A percentile compares a stretch with the other conserved stretches of the same genome.
Conservation (phyloP, 2,888 invertebrate species). For the Agapostemon virescens region DNA sequence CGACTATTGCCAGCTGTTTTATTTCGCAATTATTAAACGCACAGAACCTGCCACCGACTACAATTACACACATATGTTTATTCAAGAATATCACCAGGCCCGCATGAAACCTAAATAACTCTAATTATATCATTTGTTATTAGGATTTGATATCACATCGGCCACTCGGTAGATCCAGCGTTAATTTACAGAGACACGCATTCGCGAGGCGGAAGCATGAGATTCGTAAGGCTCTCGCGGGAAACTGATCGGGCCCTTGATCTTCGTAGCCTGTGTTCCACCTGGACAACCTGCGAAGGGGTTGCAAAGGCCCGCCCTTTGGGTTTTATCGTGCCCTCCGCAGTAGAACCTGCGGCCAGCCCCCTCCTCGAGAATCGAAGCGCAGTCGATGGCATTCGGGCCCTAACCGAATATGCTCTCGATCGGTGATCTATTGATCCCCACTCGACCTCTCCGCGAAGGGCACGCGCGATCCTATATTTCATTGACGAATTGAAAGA, state of each 20-base stretch:
- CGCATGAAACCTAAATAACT: too few species aligned
- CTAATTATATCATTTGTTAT: too few species aligned
- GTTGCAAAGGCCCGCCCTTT: conserved; percentile 68
- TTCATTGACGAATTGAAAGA: conserved; percentile 67
- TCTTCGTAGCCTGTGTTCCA: conserved; percentile 59
- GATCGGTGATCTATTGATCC: conserved; percentile 75
- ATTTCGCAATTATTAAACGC: too few species aligned
- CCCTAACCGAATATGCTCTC: conserved; percentile 51
- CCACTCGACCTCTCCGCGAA: conserved; percentile 73
- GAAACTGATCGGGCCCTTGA: conserved; percentile 65
- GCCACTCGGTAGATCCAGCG: too few species aligned
- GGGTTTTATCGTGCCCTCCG: conserved; percentile 64
- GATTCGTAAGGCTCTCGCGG: conserved; percentile 55
- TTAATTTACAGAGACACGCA: neutral
- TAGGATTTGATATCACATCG: too few species aligned
- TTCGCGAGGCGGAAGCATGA: conserved; percentile 25
- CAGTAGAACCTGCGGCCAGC: conserved; percentile 70
- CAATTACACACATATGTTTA: too few species aligned
- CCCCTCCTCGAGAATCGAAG: conserved; percentile 55
- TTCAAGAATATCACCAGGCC: too few species aligned
- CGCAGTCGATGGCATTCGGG: conserved; percentile 59
- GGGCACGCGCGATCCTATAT: conserved; percentile 72
- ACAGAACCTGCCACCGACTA: too few species aligned
- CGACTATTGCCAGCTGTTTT: too few species aligned
- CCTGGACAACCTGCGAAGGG: conserved; percentile 74